Evolutionary conservation across 2,113 vertebrate species (phyloP), one percentile per base, ranked within the genome.

Genomic region (Lepisosteus osseus): DNA sequence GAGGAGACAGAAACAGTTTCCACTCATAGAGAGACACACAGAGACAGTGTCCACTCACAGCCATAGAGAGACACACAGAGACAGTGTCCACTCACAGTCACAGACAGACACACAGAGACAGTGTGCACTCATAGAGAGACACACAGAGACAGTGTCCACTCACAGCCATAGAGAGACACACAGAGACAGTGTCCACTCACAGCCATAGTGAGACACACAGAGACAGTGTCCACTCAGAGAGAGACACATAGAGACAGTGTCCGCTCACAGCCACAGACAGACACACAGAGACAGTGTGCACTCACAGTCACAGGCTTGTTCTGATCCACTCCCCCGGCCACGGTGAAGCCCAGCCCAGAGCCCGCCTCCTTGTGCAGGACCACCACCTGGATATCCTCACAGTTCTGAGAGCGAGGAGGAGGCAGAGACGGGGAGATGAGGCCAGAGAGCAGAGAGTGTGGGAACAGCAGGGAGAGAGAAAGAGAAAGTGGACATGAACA

Each of bases 301-400:
- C 90, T 92, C 41, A 93, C 92, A 70, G 86, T 92, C 62, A 92
- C 74, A n/a, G 86, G 87, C 65, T 91, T 92, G 78, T 88, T 92
- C 78, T 93, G 90, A 78, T 94, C 92, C 66, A 82, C 75, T 3
- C 92, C 92, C 69, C 92, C 92, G 40, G 91, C 91, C 67, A 94
- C 17, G 71, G 90, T 94, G 79, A 94, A 93, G 61, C 92, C 92
- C 5, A 93, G 83, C 40, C 91, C 92, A 7, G 80, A 77, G 14
- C 88, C 92, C 2, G 88, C 59, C 3, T 93, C 92, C 77, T 94
- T 94, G 75, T 94, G 92, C n/a, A 93, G 87, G 69, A 94, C 91
- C 59, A 91, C 89, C 61, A 94, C 92, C 41, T 91, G 86, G 7
- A 94, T 84, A 11, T 91, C 88, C 1, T 90, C 76, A 63, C 82